These are phyloP conservation scores for Aphodius granarius DNA, from an alignment of 2,888 invertebrate species.

Conservation along the genomic window DNA sequence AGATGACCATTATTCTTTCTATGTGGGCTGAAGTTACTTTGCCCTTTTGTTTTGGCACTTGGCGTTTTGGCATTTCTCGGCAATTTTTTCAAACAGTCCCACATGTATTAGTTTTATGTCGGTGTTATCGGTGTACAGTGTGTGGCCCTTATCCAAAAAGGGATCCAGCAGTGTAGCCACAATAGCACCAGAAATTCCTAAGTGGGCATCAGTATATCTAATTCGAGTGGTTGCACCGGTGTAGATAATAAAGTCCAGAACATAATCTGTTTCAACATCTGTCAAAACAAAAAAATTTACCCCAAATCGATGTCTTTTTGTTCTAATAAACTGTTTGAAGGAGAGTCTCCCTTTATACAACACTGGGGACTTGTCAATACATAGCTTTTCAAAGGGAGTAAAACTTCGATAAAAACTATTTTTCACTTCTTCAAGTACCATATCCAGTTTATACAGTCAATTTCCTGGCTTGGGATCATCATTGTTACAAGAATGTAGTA, in stretches of 20 bases:
- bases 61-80: no score
- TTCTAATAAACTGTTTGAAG: neutral
- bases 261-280: neutral
- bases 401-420: neutral
- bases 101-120: no score
- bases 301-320: neutral
- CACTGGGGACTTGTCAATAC: neutral
- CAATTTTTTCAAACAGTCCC: no score
- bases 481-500: neutral
- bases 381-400: neutral
- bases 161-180: neutral
- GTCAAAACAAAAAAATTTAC: neutral
- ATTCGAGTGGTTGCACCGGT: neutral
- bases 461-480: no score
- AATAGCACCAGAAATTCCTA: neutral
- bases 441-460: neutral
- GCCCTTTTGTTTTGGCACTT: no score
- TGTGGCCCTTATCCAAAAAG: no score
- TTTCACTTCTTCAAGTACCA: neutral
- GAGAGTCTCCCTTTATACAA: neutral
- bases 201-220: neutral
- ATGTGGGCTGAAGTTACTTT: no score
- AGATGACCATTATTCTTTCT: no score
- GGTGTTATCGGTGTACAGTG: no score
- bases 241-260: neutral